phyloP scores from a whole-genome alignment of 2,888 invertebrate genomes.

The Eutolmus rufibarbis region DNA sequence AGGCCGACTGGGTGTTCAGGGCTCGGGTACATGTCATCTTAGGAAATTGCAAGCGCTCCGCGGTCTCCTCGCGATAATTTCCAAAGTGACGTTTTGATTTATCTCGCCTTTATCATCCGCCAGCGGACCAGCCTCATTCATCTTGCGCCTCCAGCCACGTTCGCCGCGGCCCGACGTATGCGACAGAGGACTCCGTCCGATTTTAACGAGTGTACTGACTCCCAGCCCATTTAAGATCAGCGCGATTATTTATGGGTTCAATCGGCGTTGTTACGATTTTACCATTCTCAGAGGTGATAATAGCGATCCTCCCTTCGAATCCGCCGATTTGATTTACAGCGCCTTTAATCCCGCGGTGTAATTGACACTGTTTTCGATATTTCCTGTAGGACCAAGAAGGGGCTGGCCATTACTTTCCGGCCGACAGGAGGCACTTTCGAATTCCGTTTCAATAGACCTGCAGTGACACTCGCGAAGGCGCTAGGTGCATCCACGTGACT shows the following conservation, averaged over 20 bases:
- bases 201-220: conserved; percentile 19
- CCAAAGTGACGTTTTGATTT: conserved; percentile 47
- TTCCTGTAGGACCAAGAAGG: conserved; percentile 8
- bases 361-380: conserved; percentile 36
- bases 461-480: not conserved
- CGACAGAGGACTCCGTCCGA: conserved; percentile 14
- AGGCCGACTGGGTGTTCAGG: conserved; percentile 26
- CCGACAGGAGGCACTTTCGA: not conserved
- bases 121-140: conserved; percentile 10
- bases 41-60: conserved; percentile 5
- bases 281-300: conserved; percentile 37
- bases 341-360: not conserved
- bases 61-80: conserved; percentile 42
- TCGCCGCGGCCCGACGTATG: conserved; percentile 20
- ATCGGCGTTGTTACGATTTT: conserved; percentile 22
- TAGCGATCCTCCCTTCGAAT: conserved; percentile 36
- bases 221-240: conserved; percentile 35
- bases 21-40: conserved; percentile 30
- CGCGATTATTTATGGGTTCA: conserved; percentile 36
- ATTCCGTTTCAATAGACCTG: not conserved
- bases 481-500: not conserved
- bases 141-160: not conserved
- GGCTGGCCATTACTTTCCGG: not conserved
- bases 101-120: conserved; percentile 44
- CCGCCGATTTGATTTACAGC: conserved; percentile 1